phyloP scores from a whole-genome alignment of 2,888 invertebrate species.

The Sinohyriopsis cumingii region DNA sequence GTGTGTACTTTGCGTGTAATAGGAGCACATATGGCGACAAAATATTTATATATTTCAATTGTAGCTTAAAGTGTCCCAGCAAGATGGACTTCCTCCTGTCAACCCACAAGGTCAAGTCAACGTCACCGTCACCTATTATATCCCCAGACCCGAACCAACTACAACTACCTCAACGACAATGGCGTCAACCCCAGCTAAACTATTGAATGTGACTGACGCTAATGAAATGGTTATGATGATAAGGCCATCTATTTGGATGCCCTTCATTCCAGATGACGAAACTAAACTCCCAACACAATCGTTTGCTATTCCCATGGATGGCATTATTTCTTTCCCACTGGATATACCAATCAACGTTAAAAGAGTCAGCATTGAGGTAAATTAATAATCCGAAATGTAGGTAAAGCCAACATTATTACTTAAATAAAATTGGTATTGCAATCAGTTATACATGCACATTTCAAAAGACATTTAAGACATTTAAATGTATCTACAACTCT shows the following conservation, averaged over 20 bases:
- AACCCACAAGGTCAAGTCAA: constrained; percentile 19
- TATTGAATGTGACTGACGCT: constrained; percentile 2
- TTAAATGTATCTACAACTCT: too few species aligned
- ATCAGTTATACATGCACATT: neutral
- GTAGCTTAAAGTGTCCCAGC: constrained; percentile 49
- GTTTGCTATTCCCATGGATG: constrained; percentile 32
- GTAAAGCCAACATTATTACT: neutral
- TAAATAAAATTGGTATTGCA: neutral
- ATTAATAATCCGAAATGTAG: neutral
- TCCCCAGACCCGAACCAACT: constrained; percentile 33
- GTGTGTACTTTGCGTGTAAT: too few species aligned
- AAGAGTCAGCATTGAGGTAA: constrained; percentile 30
- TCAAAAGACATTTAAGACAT: too few species aligned
- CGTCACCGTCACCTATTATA: constrained; percentile 40
- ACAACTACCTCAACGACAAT: constrained; percentile 40
- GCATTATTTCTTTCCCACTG: constrained; percentile 39
- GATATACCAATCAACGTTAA: constrained; percentile 32
- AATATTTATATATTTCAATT: neutral
- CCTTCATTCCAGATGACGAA: constrained; percentile 20
- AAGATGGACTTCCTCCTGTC: constrained; percentile 46
- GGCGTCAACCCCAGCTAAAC: constrained; percentile 25
- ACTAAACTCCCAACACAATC: constrained; percentile 15
- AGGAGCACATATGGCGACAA: neutral
- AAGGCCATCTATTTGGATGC: constrained; percentile 19
- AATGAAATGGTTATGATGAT: neutral